These are phyloP conservation scores for Pachyseris speciosa DNA, from an alignment of 64 coral and sea anemone genomes.

Conservation along the genomic window DNA sequence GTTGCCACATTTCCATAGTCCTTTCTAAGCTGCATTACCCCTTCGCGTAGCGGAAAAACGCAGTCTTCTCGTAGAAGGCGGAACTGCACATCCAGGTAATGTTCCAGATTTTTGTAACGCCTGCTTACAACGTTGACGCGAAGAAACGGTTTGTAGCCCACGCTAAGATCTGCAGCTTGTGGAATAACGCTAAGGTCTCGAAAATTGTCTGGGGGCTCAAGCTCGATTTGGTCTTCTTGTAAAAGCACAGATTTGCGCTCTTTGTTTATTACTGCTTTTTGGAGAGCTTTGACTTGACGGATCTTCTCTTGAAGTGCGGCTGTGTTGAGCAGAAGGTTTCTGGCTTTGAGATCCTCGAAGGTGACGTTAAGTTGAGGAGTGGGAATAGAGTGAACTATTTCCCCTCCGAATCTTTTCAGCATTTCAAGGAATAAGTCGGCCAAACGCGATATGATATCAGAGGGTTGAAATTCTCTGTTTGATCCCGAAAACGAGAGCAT, in stretches of 20 bases:
- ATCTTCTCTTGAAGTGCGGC: not conserved
- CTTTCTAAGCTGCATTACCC: conserved; percentile 43
- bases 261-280: not conserved
- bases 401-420: conserved; percentile 1
- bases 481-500: not conserved
- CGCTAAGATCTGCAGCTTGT: conserved; percentile 27
- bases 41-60: conserved; percentile 67
- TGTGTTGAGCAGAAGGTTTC: not conserved
- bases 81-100: conserved; percentile 96
- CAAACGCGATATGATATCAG: not conserved
- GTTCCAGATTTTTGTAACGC: conserved; percentile 59
- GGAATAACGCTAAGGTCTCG: conserved; percentile 64
- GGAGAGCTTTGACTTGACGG: not conserved
- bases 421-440: not conserved
- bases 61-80: conserved; percentile 91
- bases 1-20: not conserved
- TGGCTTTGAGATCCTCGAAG: not conserved
- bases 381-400: not conserved
- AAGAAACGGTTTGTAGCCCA: conserved; percentile 61
- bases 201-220: conserved; percentile 74
- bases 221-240: not conserved
- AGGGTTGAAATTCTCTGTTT: not conserved
- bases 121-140: conserved; percentile 70
- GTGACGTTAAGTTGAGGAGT: not conserved
- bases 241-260: not conserved